Evolutionary conservation across 2,113 vertebrate genomes (phyloP).

Genomic region (Phalacrocorax carbo): DNA sequence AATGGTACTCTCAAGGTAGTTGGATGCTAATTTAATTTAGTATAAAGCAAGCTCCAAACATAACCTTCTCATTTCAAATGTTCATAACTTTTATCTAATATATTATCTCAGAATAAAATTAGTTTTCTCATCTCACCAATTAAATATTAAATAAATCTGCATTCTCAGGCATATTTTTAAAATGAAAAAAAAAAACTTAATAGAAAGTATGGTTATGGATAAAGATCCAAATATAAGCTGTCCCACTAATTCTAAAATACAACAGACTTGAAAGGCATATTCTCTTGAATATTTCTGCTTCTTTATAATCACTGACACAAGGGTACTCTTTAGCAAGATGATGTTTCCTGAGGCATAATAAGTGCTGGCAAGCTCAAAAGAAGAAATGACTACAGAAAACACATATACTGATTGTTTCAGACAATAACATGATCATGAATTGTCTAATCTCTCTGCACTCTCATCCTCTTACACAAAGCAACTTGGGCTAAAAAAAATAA

Average conservation of each 20-base stretch:
- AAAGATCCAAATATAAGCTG: slow-evolving; percentile 7
- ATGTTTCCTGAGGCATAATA: slow-evolving; percentile 17
- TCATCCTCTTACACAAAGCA: neutral
- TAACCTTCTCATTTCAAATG: neutral
- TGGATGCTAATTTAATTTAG: neutral
- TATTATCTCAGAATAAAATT: slow-evolving; percentile 2
- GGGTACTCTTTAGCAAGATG: neutral
- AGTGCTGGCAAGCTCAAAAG: slow-evolving; percentile 4
- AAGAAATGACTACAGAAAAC: neutral
- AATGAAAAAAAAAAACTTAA: neutral
- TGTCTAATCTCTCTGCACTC: neutral
- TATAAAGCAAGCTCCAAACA: neutral
- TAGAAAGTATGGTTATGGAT: neutral
- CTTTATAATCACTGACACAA: slow-evolving; percentile 18
- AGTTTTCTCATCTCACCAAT: neutral
- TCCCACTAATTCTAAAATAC: neutral
- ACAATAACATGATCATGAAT: neutral
- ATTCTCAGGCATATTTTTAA: neutral
- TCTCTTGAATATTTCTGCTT: neutral
- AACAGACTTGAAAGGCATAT: slow-evolving; percentile 15
- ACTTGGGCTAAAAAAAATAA: neutral
- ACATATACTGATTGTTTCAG: neutral
- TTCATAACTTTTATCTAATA: neutral
- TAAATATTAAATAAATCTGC: neutral
- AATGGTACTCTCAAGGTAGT: neutral